phyloP scores from a whole-genome alignment of 2,797 vertebrate species.

The Antrozous pallidus region DNA sequence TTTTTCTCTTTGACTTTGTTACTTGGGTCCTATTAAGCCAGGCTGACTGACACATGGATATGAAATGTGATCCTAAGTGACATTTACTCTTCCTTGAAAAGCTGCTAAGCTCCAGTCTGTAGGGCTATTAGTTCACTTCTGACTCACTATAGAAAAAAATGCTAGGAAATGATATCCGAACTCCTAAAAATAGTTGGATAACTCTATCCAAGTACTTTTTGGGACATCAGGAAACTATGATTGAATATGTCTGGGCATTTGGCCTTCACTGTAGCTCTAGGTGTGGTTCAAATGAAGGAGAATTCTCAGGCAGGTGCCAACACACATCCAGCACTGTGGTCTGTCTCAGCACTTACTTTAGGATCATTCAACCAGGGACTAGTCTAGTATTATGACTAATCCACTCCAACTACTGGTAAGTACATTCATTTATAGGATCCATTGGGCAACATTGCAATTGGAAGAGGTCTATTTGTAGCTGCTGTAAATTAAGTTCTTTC shows the following conservation, averaged over 20 bases:
- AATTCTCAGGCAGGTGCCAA: not conserved
- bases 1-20: slow-evolving; percentile 13
- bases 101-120: not conserved
- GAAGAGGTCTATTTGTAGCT: not conserved
- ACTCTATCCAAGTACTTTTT: not conserved
- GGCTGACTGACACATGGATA: not conserved
- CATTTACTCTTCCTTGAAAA: slow-evolving; percentile 55
- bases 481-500: not conserved
- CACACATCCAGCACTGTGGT: not conserved
- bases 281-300: not conserved
- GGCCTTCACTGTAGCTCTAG: not conserved
- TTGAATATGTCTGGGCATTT: not conserved
- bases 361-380: not conserved
- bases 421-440: not conserved
- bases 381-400: not conserved
- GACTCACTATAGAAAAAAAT: not conserved
- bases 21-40: not conserved
- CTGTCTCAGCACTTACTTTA: not conserved
- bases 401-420: not conserved
- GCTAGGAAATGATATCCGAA: not conserved
- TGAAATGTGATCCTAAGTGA: slow-evolving; percentile 37
- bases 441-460: not conserved
- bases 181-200: not conserved
- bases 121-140: not conserved
- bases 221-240: not conserved